Conservation (phyloP, 2,888 invertebrate species). For the Ganaspis brasiliensis region DNA sequence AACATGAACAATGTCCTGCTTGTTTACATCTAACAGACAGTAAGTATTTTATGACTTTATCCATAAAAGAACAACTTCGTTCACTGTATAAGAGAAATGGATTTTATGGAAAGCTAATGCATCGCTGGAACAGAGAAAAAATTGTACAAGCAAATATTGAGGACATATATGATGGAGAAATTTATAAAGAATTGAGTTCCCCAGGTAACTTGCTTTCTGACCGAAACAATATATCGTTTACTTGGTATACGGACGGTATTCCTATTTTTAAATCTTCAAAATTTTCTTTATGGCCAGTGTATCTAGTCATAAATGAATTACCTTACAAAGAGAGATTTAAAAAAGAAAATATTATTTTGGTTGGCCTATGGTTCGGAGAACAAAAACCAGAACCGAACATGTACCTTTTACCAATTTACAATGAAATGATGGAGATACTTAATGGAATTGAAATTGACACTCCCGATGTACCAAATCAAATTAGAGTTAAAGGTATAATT, state of each 20-base stretch:
- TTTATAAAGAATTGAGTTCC: neutral
- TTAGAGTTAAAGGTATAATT: neutral
- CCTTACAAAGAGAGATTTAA: slow-evolving; percentile 24
- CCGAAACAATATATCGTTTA: no score
- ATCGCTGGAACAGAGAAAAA: neutral
- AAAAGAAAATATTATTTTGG: neutral
- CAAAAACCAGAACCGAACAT: neutral
- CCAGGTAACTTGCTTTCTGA: neutral
- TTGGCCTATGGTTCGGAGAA: neutral
- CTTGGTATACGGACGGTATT: no score
- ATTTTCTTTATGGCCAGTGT: slow-evolving; percentile 52
- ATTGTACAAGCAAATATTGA: neutral
- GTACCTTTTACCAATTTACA: neutral
- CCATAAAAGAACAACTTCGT: neutral
- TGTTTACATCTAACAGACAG: neutral
- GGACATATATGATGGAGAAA: no score
- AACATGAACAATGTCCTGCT: neutral
- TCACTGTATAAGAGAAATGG: neutral
- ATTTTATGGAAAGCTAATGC: neutral
- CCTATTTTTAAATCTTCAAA: no score
- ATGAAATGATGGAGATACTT: neutral
- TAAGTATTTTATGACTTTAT: neutral
- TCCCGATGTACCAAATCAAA: neutral
- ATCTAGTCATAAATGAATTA: slow-evolving; percentile 55
- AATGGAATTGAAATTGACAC: neutral